phyloP scores from a whole-genome alignment of 2,888 invertebrate species.

The Drosophila tripunctata region DNA sequence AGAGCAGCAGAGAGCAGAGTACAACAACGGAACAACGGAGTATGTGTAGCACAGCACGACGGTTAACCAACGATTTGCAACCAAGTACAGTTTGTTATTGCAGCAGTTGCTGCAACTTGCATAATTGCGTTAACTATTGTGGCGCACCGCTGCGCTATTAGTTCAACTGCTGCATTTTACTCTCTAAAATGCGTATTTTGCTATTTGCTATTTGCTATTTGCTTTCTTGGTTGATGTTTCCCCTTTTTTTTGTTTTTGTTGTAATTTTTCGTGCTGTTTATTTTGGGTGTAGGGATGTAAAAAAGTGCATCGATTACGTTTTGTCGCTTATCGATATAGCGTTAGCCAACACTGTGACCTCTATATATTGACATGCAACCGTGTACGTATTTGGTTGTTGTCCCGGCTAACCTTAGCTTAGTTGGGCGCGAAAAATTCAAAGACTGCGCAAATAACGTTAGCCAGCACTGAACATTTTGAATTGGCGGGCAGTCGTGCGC shows the following conservation, averaged over 20 bases:
- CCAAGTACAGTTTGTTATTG: constrained; percentile 70
- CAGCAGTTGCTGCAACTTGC: constrained; percentile 66
- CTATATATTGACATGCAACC: constrained; percentile 16
- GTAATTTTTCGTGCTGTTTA: constrained; percentile 64
- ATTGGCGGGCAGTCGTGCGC: too few relatives aligned
- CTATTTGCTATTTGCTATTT: constrained; percentile 21
- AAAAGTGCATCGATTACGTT: constrained; percentile 41
- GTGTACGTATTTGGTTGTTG: constrained; percentile 26
- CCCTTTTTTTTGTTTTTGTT: constrained; percentile 65
- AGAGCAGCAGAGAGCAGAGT: too few relatives aligned
- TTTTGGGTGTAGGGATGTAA: constrained; percentile 63
- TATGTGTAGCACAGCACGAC: too few relatives aligned
- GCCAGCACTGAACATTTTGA: too few relatives aligned
- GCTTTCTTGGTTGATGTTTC: constrained; percentile 42
- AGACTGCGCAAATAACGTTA: neutral
- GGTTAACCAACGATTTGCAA: too few relatives aligned
- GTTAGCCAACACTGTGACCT: neutral
- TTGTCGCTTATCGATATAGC: constrained; percentile 34
- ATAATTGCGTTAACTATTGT: constrained; percentile 71
- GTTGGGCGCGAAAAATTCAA: neutral
- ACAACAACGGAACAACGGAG: too few relatives aligned
- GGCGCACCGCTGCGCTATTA: too few relatives aligned
- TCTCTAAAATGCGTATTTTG: neutral
- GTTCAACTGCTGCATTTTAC: too few relatives aligned
- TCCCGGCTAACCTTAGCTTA: constrained; percentile 31